phyloP scores from a whole-genome alignment of 2,113 vertebrate genomes.

The Proterorhinus semilunaris region DNA sequence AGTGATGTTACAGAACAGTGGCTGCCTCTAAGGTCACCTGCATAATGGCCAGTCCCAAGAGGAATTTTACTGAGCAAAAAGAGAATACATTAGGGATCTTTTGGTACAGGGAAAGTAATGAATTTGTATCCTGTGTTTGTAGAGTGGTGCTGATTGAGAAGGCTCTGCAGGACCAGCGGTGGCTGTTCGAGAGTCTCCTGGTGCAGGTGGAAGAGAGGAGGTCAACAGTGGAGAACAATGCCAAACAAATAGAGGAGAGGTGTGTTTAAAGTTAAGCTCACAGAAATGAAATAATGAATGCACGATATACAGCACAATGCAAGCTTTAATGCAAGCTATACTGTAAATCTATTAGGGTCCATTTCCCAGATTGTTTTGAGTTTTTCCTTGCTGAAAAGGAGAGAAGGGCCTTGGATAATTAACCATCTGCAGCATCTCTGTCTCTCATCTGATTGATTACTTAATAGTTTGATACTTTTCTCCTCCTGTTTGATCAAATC shows the following conservation, averaged over 20 bases:
- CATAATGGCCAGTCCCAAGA: slow-evolving; percentile 52
- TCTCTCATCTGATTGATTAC: too few species aligned
- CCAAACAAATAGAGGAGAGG: slow-evolving; percentile 80
- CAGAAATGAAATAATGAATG: not conserved
- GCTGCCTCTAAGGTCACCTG: slow-evolving; percentile 63
- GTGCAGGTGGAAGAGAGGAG: slow-evolving; percentile 78
- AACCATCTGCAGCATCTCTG: too few species aligned
- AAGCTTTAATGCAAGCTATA: too few species aligned
- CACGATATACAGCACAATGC: not conserved
- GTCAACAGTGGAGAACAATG: slow-evolving; percentile 75
- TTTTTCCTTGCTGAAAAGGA: too few species aligned
- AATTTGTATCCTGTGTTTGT: slow-evolving; percentile 27
- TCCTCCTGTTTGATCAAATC: too few species aligned
- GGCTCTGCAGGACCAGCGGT: slow-evolving; percentile 78
- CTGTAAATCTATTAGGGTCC: too few species aligned
- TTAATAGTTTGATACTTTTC: too few species aligned
- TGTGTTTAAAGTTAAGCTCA: slow-evolving; percentile 31
- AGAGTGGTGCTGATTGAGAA: slow-evolving; percentile 76
- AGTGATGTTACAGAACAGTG: slow-evolving; percentile 54
- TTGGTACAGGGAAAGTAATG: slow-evolving; percentile 24
- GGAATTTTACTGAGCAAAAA: slow-evolving; percentile 49
- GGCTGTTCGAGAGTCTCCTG: slow-evolving; percentile 78
- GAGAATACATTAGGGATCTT: slow-evolving; percentile 55
- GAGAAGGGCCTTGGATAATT: too few species aligned
- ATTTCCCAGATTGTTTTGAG: too few species aligned